Base-by-base conservation (phyloP, 2,888 invertebrate genomes). In the Tuberolachnus salignus region DNA sequence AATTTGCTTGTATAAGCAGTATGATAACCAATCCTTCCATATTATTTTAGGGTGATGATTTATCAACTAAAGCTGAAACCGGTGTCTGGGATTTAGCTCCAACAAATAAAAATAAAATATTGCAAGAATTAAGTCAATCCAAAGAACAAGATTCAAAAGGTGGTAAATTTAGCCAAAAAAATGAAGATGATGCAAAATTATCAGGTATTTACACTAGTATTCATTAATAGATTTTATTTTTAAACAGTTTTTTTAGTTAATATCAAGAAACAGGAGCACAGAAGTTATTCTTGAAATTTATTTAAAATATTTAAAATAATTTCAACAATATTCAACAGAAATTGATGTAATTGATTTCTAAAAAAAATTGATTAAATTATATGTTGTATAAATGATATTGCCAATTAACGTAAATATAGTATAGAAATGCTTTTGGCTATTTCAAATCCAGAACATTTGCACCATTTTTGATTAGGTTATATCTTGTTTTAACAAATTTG, bases 251-350 rank as follows among this genome's bases (percentile, higher is more conserved):
- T 70, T 63, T 63, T 57, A 49, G 46, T 55, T 57, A 26, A 23
- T 49, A 67, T 78, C 69, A 61, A 78, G 78, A 78, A 78, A 78
- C 69, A 78, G 78, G 78, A 78, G 78, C 67, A 55, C 66, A 57
- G 26, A 78, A 67, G 55, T 78, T 55, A 55, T 66, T 64, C 19
- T 63, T 63, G 63, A 53, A 59, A 63, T 63, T 23, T 63, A 21
- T 73, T 73, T 13, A 63, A 61, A 72, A 34, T 34, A 46, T 49
- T 72, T 72, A 26, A 63, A 73, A 51, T 63, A 34, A 49, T 49
- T 67, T 67, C 23, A 53, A 63, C 21, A 49, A 34, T 26, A 26
- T 67, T 51, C 23, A 53, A 63, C 21, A 49, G 49, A 72, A 59
- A 21, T 64, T n/a, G n/a, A 53, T 53, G 42, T 42, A 63, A 1